Conservation (phyloP, 1,140 invertebrate species). For the Drosophila quadrilineata region DNA sequence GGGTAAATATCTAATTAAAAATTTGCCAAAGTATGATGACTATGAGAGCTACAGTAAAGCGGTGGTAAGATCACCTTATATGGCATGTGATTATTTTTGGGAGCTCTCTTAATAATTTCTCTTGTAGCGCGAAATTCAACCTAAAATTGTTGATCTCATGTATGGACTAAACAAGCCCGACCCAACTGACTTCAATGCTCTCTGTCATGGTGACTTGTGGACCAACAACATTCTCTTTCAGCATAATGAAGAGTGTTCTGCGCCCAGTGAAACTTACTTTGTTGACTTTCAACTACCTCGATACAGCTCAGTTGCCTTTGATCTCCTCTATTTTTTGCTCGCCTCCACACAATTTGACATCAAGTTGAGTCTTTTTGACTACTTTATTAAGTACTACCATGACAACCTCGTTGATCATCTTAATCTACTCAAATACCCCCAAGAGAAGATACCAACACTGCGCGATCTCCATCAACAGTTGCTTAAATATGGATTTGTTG, state of each 20-base stretch:
- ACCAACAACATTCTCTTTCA: slow-evolving; percentile 81
- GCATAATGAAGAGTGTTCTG: slow-evolving; percentile 35
- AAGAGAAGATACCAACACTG: slow-evolving; percentile 68
- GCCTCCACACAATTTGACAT: slow-evolving; percentile 48
- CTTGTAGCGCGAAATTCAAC: slow-evolving; percentile 37
- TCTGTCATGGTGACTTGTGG: slow-evolving; percentile 85
- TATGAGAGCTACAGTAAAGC: slow-evolving; percentile 34
- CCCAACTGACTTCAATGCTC: slow-evolving; percentile 83
- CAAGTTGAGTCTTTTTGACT: slow-evolving; percentile 54
- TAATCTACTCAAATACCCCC: slow-evolving; percentile 50
- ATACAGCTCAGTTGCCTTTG: slow-evolving; percentile 60
- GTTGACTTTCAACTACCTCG: slow-evolving; percentile 76
- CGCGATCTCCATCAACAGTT: slow-evolving; percentile 56
- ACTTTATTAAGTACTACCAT: slow-evolving; percentile 59
- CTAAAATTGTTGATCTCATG: slow-evolving; percentile 40
- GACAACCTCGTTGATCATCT: slow-evolving; percentile 48
- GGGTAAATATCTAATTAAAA: slow-evolving; percentile 37
- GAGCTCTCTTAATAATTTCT: not conserved
- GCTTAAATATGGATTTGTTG: slow-evolving; percentile 51
- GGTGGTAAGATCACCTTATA: slow-evolving; percentile 24
- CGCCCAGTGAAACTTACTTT: slow-evolving; percentile 56
- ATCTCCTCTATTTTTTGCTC: slow-evolving; percentile 70
- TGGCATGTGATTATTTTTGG: not conserved
- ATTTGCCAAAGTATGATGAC: slow-evolving; percentile 32
- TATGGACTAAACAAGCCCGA: slow-evolving; percentile 36